These are phyloP conservation scores for Coregonus suidteri DNA, from an alignment of 2,797 vertebrate species.

Conservation along the genomic window DNA sequence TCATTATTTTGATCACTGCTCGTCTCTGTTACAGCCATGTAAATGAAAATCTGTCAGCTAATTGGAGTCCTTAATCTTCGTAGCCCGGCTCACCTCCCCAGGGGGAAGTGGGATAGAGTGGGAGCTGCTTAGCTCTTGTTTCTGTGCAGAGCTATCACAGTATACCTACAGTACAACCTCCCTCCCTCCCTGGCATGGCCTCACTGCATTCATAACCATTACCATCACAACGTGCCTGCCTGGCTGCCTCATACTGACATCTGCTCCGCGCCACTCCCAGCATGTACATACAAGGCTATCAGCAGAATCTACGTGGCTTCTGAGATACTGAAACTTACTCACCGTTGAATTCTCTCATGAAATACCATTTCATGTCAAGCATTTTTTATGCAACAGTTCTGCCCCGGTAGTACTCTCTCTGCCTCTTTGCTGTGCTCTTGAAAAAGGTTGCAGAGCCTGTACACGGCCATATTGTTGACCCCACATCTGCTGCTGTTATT, in stretches of 20 bases:
- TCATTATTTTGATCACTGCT: conserved; percentile 3
- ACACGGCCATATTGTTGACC: conserved; percentile 21
- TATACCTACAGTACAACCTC: background rate
- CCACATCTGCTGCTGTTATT: conserved; percentile 8
- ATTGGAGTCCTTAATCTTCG: conserved; percentile 28
- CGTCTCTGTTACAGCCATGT: conserved; percentile 7
- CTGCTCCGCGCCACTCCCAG: conserved; percentile 25
- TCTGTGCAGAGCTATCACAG: conserved; percentile 6
- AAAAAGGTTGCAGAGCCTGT: background rate
- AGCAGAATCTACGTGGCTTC: conserved; percentile 3
- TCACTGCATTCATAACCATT: conserved; percentile 42
- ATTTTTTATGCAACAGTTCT: conserved; percentile 42
- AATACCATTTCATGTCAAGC: conserved; percentile 30
- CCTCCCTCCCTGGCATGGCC: background rate
- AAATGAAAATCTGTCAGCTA: conserved; percentile 24
- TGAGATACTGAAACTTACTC: conserved; percentile 32
- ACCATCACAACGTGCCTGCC: conserved; percentile 36
- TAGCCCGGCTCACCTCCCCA: conserved; percentile 12
- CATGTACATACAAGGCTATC: conserved; percentile 16
- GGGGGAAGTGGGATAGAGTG: background rate
- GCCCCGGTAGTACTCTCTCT: conserved; percentile 15
- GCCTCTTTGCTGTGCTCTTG: conserved; percentile 25
- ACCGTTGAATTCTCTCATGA: conserved; percentile 37
- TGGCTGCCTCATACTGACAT: background rate
- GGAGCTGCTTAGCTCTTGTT: background rate